phyloP scores from a whole-genome alignment of 2,113 vertebrate species.

The Odobenus rosmarus region DNA sequence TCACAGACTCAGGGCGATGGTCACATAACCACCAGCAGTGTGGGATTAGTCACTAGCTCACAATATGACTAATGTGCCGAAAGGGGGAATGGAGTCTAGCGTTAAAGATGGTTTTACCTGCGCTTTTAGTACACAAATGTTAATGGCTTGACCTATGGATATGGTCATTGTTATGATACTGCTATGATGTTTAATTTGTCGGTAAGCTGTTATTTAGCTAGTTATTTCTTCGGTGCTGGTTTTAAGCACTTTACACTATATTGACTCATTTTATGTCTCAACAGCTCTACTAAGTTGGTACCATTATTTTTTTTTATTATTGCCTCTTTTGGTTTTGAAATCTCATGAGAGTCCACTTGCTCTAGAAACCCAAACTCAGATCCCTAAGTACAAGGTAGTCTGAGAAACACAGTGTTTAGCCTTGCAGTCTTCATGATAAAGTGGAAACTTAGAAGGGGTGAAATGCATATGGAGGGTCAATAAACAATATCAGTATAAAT shows the following conservation, averaged over 20 bases:
- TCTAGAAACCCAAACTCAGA: not conserved
- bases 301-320: too few species aligned
- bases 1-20: not conserved
- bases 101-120: not conserved
- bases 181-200: not conserved
- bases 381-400: too few species aligned
- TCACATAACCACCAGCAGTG: too few species aligned
- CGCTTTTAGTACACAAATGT: not conserved
- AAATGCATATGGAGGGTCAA: not conserved
- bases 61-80: not conserved
- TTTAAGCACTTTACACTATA: not conserved
- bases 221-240: not conserved
- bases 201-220: not conserved
- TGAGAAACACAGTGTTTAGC: not conserved
- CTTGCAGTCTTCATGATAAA: not conserved
- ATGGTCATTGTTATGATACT: not conserved
- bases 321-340: not conserved
- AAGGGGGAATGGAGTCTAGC: not conserved
- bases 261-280: not conserved
- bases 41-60: not conserved
- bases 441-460: not conserved
- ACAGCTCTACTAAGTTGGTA: not conserved
- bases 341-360: not conserved
- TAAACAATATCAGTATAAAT: too few species aligned
- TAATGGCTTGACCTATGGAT: not conserved